Evolutionary conservation across 2,888 invertebrate genomes (phyloP), one percentile per base, ranked within the genome.

Genomic region (Mesopsocus fuscifrons): DNA sequence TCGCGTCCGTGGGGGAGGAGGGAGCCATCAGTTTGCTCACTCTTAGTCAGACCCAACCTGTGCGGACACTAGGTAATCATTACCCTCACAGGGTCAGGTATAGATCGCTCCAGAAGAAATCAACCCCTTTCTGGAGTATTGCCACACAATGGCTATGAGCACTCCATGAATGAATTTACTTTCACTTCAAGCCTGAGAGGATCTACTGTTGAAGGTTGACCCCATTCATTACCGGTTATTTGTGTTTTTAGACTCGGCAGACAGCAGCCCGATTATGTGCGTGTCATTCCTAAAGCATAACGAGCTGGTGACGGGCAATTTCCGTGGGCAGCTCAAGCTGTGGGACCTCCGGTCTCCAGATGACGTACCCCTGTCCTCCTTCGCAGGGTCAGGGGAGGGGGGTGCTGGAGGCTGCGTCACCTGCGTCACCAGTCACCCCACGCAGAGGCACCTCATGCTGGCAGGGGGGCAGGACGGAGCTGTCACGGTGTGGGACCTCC

Each of bases 381-480:
- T 88, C 54, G 71, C 80, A 53, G 64, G 83, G 44, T 78, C 77
- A 22, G 79, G 78, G 1, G 79, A 53, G 38, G 49, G 52, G 48
- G 52, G 52, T 13, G 43, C 46, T 40, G 42, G 45, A 20, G 32
- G 45, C 3, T 45, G 41, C 41, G 41, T 54, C 1, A 80, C 77
- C 2, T 77, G 81, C 55, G 66, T 91, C 38, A 69, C 77, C 15
- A 74, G 74, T 51, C 89, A 92, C 61, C 91, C 91, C 0, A 84
- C 83, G 9, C 89, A 92, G 54, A 74, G 79, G 1, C 88, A 92
- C 57, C 74, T 91, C 23, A 67, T 77, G 13, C 67, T 88, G 0
- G 83, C 85, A 2, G 92, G 91, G 22, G 80, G 80, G 46, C 83
- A 87, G 53, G 83, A 87, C 49, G 91, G 91, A 1, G 72, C 82